phyloP scores from a whole-genome alignment of 2,888 invertebrate genomes.

The Gari tellinella region DNA sequence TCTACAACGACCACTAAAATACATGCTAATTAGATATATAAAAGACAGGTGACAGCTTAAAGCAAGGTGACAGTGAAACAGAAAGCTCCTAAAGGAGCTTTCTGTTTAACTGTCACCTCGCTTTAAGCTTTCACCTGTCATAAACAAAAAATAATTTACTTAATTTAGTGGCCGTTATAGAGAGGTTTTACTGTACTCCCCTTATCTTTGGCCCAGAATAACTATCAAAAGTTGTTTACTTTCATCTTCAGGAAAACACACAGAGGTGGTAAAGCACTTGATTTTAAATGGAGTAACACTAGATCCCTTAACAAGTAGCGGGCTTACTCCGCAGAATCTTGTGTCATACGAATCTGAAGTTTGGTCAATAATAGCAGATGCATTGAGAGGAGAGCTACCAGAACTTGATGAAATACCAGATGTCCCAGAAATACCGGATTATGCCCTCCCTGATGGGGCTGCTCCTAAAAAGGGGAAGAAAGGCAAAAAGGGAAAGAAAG shows the following conservation, averaged over 20 bases:
- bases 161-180: too few relatives aligned
- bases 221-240: too few relatives aligned
- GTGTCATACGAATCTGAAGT: constrained; percentile 63
- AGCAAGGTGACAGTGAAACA: too few relatives aligned
- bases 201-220: too few relatives aligned
- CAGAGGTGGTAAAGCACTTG: constrained; percentile 72
- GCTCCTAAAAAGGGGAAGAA: constrained; percentile 66
- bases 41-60: too few relatives aligned
- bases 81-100: too few relatives aligned
- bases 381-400: constrained; percentile 71
- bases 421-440: constrained; percentile 73
- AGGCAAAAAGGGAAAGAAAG: constrained; percentile 56
- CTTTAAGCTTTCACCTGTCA: too few relatives aligned
- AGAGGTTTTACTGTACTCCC: too few relatives aligned
- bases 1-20: too few relatives aligned
- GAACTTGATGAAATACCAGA: constrained; percentile 71
- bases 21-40: too few relatives aligned
- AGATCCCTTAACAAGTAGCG: constrained; percentile 65
- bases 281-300: constrained; percentile 70
- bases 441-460: constrained; percentile 67
- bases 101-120: too few relatives aligned
- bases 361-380: constrained; percentile 71
- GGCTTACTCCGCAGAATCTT: constrained; percentile 68
- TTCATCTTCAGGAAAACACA: constrained; percentile 66
- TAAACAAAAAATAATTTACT: too few relatives aligned